These are phyloP conservation scores for Bathybates hornii DNA, from an alignment of 2,113 vertebrate species.

Conservation along the genomic window DNA sequence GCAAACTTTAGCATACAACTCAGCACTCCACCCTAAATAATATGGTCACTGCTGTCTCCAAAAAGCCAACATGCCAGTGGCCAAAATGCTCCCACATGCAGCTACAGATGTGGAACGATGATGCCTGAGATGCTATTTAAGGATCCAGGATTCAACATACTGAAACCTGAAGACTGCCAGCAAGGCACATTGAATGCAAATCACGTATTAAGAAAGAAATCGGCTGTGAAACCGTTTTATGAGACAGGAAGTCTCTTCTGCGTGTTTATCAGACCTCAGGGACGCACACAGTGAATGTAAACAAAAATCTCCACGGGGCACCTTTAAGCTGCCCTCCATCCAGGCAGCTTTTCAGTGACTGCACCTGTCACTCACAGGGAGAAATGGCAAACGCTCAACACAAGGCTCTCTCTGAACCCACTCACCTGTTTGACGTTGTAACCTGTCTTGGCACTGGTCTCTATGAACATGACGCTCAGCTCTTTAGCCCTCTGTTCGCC, in stretches of 20 bases:
- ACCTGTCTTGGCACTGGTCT: constrained; percentile 79
- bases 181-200: not conserved
- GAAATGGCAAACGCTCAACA: not conserved
- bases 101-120: not conserved
- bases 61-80: not conserved
- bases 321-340: not conserved
- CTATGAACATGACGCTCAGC: constrained; percentile 91
- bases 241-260: not conserved
- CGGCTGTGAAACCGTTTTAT: not conserved
- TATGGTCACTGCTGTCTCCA: not conserved
- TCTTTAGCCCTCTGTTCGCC: constrained; percentile 89
- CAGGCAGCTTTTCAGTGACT: not conserved
- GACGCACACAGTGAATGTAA: not conserved
- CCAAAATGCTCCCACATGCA: not conserved
- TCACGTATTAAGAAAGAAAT: not conserved
- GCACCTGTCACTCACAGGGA: not conserved
- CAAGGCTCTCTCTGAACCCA: not conserved
- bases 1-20: not conserved
- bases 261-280: not conserved
- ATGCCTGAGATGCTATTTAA: not conserved
- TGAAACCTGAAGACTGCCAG: not conserved
- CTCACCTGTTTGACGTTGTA: constrained; percentile 78
- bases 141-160: not conserved
- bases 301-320: not conserved
- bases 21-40: not conserved